phyloP scores from a whole-genome alignment of 1,140 invertebrate species.

The Zaprionus vittiger region DNA sequence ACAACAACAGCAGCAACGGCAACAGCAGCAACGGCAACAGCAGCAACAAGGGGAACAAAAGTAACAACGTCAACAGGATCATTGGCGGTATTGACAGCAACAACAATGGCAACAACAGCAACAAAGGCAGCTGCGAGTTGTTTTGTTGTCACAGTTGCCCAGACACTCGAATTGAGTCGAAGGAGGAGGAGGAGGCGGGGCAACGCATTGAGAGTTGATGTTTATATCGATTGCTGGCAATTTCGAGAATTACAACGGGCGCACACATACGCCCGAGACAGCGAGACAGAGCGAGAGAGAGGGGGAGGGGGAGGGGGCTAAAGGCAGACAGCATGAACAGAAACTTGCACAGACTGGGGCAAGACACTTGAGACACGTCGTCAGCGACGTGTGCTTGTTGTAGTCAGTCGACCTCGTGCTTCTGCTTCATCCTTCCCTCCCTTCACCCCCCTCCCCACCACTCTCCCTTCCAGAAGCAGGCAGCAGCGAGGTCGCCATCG shows the following conservation, averaged over 20 bases:
- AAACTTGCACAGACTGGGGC: slow-evolving; percentile 14
- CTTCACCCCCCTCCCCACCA: slow-evolving; percentile 33
- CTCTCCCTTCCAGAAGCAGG: not conserved
- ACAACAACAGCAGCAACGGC: slow-evolving; percentile 18
- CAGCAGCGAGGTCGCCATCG: slow-evolving; percentile 18
- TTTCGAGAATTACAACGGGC: slow-evolving; percentile 73
- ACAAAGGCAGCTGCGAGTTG: slow-evolving; percentile 23
- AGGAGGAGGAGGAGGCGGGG: not conserved
- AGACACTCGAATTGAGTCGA: slow-evolving; percentile 35
- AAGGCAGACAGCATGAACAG: slow-evolving; percentile 1
- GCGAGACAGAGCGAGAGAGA: not conserved
- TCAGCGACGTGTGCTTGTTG: slow-evolving; percentile 67
- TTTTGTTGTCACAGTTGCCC: slow-evolving; percentile 47
- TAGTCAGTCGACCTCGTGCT: slow-evolving; percentile 4
- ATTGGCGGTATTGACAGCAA: slow-evolving; percentile 66
- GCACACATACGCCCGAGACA: not conserved
- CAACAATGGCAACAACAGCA: slow-evolving; percentile 28
- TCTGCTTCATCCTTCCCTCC: slow-evolving; percentile 3
- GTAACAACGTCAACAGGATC: slow-evolving; percentile 73
- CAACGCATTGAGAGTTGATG: slow-evolving; percentile 73
- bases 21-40: slow-evolving; percentile 26
- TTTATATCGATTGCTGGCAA: slow-evolving; percentile 81
- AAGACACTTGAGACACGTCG: slow-evolving; percentile 67
- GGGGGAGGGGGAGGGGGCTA: not conserved
- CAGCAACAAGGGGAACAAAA: slow-evolving; percentile 31